phyloP scores from a whole-genome alignment of 2,888 invertebrate species.

The Carabus problematicus region DNA sequence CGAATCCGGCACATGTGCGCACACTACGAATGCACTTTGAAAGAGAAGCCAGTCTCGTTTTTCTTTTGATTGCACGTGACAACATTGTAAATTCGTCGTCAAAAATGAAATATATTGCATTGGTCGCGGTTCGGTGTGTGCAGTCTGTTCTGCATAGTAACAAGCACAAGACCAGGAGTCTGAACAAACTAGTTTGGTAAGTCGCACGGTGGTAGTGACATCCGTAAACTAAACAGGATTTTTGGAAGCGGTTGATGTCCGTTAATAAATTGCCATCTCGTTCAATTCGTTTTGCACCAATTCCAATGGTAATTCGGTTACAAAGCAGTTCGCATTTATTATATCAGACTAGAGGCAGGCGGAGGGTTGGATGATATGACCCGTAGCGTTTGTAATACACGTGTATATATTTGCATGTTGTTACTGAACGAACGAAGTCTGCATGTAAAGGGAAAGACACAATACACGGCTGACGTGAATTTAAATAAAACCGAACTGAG shows the following conservation, averaged over 20 bases:
- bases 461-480: neutral
- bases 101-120: slow-evolving; percentile 15
- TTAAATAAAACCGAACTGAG: neutral
- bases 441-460: too few relatives aligned
- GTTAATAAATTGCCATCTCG: neutral
- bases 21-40: neutral
- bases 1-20: neutral
- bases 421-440: neutral
- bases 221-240: neutral
- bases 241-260: slow-evolving; percentile 10
- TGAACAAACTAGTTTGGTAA: slow-evolving; percentile 22
- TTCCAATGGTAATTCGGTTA: slow-evolving; percentile 11
- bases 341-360: neutral
- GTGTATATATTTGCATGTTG: slow-evolving; percentile 11
- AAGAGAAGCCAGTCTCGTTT: neutral
- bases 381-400: too few relatives aligned
- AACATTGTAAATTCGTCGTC: slow-evolving; percentile 9
- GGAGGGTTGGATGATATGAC: neutral
- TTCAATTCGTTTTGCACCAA: slow-evolving; percentile 11
- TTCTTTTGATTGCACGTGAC: slow-evolving; percentile 10
- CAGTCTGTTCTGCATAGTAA: slow-evolving; percentile 9
- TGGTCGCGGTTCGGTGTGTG: neutral
- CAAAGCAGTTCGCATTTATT: neutral
- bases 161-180: slow-evolving; percentile 6
- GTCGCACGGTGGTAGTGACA: neutral